Conservation (phyloP, 2,888 invertebrate species). For the Limnephilus lunatus region DNA sequence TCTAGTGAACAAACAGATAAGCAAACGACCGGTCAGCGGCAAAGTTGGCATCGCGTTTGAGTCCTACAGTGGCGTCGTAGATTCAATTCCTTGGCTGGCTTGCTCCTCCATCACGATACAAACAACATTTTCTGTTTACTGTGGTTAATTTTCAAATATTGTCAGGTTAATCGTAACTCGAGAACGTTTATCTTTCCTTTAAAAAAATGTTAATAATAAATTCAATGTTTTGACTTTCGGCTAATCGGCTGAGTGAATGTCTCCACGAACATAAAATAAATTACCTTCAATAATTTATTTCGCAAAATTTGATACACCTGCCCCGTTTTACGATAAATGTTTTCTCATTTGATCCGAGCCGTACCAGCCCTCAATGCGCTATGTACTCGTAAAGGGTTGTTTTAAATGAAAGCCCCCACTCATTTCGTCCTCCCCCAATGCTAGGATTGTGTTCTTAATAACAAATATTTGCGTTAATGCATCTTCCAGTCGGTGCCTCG, state of each 20-base stretch:
- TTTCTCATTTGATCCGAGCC: constrained; percentile 1
- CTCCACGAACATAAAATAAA: not conserved
- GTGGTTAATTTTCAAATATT: too few species aligned
- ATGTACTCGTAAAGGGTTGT: constrained; percentile 48
- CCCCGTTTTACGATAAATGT: not conserved
- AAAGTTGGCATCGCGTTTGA: too few species aligned
- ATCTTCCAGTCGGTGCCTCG: constrained; percentile 27
- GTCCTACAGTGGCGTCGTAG: too few species aligned
- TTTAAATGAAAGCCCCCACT: constrained; percentile 43
- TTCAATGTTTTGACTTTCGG: not conserved
- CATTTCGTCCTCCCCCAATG: not conserved
- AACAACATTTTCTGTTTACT: too few species aligned
- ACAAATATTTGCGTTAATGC: constrained; percentile 60
- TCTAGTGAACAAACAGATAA: not conserved
- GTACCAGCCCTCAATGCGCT: not conserved
- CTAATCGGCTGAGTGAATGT: not conserved
- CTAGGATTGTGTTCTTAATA: constrained; percentile 52
- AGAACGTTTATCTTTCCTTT: too few species aligned
- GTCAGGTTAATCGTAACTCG: too few species aligned
- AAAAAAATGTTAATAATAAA: not conserved
- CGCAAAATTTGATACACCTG: constrained; percentile 3
- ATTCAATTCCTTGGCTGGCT: too few species aligned
- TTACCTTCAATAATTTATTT: not conserved
- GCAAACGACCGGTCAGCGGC: too few species aligned
- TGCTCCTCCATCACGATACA: too few species aligned